A percentile compares a stretch with the other conserved stretches of the same genome.
Conservation (phyloP, 2,888 invertebrate species). For the Nomada fucata region DNA sequence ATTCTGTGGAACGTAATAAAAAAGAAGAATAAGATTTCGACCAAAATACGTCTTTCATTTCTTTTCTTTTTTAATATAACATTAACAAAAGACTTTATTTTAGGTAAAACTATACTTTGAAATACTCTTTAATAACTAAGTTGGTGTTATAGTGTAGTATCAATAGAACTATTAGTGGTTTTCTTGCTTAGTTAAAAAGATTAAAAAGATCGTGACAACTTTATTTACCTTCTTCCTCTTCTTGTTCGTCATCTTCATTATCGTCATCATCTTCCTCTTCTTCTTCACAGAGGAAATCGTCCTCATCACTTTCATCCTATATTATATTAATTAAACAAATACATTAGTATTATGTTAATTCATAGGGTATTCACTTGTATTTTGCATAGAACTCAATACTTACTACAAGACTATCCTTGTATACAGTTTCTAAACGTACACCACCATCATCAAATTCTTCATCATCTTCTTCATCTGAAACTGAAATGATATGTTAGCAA, state of each 20-base stretch:
- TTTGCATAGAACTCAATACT: conserved; percentile 68
- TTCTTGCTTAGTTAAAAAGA: not conserved
- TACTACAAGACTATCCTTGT: conserved; percentile 89
- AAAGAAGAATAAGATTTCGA: conserved; percentile 3
- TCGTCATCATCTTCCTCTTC: conserved; percentile 87
- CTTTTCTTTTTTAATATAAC: not conserved
- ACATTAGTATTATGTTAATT: not conserved
- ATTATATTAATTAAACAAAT: conserved; percentile 53
- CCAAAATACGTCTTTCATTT: not conserved
- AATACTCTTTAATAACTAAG: not conserved
- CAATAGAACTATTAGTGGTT: not conserved
- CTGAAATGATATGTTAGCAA: conserved; percentile 78
- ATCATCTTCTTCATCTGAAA: conserved; percentile 87
- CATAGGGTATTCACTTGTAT: not conserved
- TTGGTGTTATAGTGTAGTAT: not conserved
- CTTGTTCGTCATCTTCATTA: conserved; percentile 82
- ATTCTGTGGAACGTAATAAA: conserved; percentile 78
- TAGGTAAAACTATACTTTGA: not conserved
- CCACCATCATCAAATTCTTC: conserved; percentile 88
- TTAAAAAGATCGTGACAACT: not conserved
- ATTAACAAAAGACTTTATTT: not conserved
- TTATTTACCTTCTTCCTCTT: conserved; percentile 84
- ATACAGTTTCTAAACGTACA: conserved; percentile 89
- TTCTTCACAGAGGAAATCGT: conserved; percentile 88
- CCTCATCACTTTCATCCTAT: conserved; percentile 86